Conservation (phyloP, 2,888 invertebrate genomes). For the Epinotia ramella region DNA sequence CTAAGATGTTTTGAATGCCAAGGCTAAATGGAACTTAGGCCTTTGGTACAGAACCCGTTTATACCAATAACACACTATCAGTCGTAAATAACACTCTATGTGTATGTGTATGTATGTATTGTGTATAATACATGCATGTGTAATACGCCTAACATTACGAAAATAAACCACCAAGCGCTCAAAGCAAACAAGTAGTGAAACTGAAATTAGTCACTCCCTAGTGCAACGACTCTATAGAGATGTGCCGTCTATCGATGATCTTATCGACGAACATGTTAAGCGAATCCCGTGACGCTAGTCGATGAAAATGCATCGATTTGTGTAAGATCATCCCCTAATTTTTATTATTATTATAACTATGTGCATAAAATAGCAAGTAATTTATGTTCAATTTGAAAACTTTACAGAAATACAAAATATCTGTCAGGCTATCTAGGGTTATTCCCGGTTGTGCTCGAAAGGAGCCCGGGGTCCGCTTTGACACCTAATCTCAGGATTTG, state of each 20-base stretch:
- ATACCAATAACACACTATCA: constrained; percentile 4
- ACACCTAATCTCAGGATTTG: too few species aligned
- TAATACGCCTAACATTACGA: constrained; percentile 64
- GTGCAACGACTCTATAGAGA: constrained; percentile 75
- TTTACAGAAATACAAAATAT: background rate
- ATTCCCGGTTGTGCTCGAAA: too few species aligned
- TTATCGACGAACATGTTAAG: background rate
- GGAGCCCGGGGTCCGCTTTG: too few species aligned
- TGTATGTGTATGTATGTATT: background rate
- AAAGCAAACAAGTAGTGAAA: constrained; percentile 70
- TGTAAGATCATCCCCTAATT: too few species aligned
- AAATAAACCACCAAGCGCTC: constrained; percentile 66
- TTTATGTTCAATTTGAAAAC: background rate
- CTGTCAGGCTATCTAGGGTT: too few species aligned
- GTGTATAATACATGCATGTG: background rate
- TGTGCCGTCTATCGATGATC: constrained; percentile 48
- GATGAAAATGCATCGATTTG: background rate
- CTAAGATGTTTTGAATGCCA: too few species aligned
- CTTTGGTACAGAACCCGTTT: too few species aligned
- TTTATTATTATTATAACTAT: background rate
- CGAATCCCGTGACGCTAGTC: background rate
- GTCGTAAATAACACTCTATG: constrained; percentile 2
- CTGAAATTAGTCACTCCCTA: constrained; percentile 76
- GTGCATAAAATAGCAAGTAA: background rate
- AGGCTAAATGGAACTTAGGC: too few species aligned